Conservation (phyloP, 2,113 vertebrate genomes). For the Sula dactylatra region DNA sequence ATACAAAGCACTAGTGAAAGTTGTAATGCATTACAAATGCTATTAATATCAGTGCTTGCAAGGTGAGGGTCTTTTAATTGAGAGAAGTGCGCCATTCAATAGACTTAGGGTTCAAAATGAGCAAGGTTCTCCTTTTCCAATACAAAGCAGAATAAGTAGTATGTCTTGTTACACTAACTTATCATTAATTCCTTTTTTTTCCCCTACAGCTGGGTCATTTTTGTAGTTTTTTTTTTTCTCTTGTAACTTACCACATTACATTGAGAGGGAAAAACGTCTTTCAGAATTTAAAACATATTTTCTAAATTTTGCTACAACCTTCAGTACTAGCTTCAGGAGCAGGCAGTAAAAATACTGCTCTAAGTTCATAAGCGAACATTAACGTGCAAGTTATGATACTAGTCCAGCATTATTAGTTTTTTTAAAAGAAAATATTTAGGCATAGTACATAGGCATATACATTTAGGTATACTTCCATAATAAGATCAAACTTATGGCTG, state of each 20-base stretch:
- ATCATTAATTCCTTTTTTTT: slow-evolving; percentile 72
- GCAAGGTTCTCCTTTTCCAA: background rate
- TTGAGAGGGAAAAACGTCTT: slow-evolving; percentile 52
- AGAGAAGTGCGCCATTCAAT: background rate
- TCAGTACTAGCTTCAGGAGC: slow-evolving; percentile 23
- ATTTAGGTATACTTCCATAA: slow-evolving; percentile 15
- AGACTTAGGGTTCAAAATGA: background rate
- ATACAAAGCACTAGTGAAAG: background rate
- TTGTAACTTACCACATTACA: slow-evolving; percentile 73
- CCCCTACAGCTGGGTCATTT: slow-evolving; percentile 36
- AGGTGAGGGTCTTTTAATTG: background rate
- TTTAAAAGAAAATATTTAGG: slow-evolving; percentile 26
- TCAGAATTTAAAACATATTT: slow-evolving; percentile 41
- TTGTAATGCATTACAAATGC: background rate
- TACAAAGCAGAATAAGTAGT: background rate
- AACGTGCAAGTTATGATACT: background rate
- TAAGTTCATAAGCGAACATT: background rate
- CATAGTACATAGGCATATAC: background rate
- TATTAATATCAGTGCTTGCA: background rate
- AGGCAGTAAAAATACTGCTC: slow-evolving; percentile 1
- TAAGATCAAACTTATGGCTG: slow-evolving; percentile 41
- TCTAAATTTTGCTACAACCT: slow-evolving; percentile 17
- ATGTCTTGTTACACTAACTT: slow-evolving; percentile 68
- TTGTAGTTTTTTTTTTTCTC: slow-evolving; percentile 5
- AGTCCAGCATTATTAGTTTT: background rate